phyloP scores from a whole-genome alignment of 1,140 invertebrate species.

The Lasaia peninsularis region DNA sequence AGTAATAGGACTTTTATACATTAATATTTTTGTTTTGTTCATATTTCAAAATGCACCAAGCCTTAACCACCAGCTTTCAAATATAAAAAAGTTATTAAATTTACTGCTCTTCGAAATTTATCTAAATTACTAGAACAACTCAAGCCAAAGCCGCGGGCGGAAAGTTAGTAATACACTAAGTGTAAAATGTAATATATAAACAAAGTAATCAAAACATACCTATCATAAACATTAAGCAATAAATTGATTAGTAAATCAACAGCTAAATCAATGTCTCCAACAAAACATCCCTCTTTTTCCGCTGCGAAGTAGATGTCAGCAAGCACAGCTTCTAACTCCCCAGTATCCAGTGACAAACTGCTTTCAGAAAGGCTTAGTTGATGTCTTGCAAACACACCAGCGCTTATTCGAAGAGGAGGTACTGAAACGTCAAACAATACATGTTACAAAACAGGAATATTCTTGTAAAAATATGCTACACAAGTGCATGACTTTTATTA shows the following conservation, averaged over 20 bases:
- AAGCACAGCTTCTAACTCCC: slow-evolving; percentile 80
- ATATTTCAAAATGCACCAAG: too few relatives aligned
- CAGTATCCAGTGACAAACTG: slow-evolving; percentile 77
- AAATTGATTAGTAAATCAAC: slow-evolving; percentile 80
- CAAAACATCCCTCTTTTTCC: slow-evolving; percentile 77
- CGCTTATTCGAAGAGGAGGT: slow-evolving; percentile 76
- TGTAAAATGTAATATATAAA: slow-evolving; percentile 4
- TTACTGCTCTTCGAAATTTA: too few relatives aligned
- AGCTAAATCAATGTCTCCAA: slow-evolving; percentile 77
- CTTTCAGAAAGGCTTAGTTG: slow-evolving; percentile 79
- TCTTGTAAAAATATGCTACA: too few relatives aligned
- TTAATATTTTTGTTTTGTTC: too few relatives aligned
- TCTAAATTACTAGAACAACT: too few relatives aligned
- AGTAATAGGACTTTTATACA: too few relatives aligned
- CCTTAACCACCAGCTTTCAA: too few relatives aligned
- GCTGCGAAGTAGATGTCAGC: slow-evolving; percentile 82
- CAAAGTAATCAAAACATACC: slow-evolving; percentile 57
- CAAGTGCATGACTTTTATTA: too few relatives aligned
- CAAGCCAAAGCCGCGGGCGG: too few relatives aligned
- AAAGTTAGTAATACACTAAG: too few relatives aligned
- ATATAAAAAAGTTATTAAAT: too few relatives aligned
- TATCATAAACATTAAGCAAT: slow-evolving; percentile 81
- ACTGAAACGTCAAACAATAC: slow-evolving; percentile 70
- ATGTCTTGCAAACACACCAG: slow-evolving; percentile 80
- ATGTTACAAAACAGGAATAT: too few relatives aligned